Conservation (phyloP, 2,797 vertebrate genomes). For the Distichodus sexfasciatus region DNA sequence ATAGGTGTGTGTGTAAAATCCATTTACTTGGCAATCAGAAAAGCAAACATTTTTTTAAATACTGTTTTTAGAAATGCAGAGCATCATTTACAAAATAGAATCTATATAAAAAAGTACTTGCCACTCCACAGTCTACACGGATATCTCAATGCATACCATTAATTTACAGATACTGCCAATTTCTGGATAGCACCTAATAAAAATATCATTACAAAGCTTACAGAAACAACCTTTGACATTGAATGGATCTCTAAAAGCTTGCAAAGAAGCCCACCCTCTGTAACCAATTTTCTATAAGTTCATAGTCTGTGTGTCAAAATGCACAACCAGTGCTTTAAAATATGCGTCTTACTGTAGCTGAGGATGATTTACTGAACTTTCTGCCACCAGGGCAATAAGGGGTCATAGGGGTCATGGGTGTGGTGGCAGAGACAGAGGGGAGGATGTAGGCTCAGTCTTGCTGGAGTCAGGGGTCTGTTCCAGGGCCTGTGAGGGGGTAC, state of each 20-base stretch:
- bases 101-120: no score
- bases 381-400: conserved; percentile 76
- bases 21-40: neutral
- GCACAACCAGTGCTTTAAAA: neutral
- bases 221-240: no score
- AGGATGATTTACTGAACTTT: conserved; percentile 88
- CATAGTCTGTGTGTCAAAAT: no score
- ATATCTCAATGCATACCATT: no score
- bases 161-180: no score
- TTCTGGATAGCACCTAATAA: no score
- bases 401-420: conserved; percentile 83
- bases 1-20: neutral
- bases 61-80: neutral
- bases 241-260: no score
- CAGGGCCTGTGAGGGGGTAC: conserved; percentile 40
- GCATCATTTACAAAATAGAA: no score
- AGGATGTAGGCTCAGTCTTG: conserved; percentile 43
- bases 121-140: no score
- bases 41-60: neutral
- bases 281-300: no score
- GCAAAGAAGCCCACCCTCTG: no score
- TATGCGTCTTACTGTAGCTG: conserved; percentile 84
- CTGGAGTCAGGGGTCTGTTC: conserved; percentile 11
- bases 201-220: no score
- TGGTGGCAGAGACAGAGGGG: conserved; percentile 70